Base-by-base conservation (phyloP, 1,140 invertebrate genomes). In the Eufriesea mexicana region DNA sequence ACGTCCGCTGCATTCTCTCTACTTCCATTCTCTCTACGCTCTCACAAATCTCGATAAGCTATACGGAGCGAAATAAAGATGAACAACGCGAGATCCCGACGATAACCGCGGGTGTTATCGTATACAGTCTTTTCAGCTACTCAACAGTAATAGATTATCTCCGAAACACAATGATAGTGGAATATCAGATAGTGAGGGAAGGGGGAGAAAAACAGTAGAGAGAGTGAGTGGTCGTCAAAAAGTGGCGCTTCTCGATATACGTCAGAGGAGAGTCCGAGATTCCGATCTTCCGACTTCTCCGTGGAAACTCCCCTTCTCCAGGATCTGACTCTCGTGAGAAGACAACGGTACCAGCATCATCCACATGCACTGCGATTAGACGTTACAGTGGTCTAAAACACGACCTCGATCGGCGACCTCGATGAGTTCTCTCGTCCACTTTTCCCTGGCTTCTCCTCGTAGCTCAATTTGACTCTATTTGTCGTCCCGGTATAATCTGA, bases 351-450 rank as follows among this genome's bases (percentile, higher is more conserved):
- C 86, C 84, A 79, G 76, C 78, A 86, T 74, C 81, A n/a, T 79
- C n/a, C 59, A 81, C 75, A 64, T 79, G 67, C 64, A 82, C 66
- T 77, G 18, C 49, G 57, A 67, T 84, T 86, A 84, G 66, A 86
- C 68, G 74, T 85, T 83, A 87, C 72, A 47, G 72, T 79, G 45
- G 61, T 89, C 7, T 61, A 25, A 61, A 61, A 61, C 5, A 61
- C 79, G 91, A 90, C 91, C 90, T 85, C 86, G 81, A 90, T 92
- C 79, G 82, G 42, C 84, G 85, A 84, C 91, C 89, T 90, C 88
- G 85, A 90, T 92, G 87, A 85, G 72, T 71, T 51, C 81, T 86
- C 71, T 23, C 51, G 45, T 70, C 28, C 51, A 66, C 57, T 20
- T 68, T 57, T 16, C 28, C 8, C 28, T 79, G 20, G 6, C 67